Evolutionary conservation across 2,113 vertebrate genomes (phyloP), one percentile per base, ranked within the genome.

Genomic region (Chiloscyllium plagiosum): DNA sequence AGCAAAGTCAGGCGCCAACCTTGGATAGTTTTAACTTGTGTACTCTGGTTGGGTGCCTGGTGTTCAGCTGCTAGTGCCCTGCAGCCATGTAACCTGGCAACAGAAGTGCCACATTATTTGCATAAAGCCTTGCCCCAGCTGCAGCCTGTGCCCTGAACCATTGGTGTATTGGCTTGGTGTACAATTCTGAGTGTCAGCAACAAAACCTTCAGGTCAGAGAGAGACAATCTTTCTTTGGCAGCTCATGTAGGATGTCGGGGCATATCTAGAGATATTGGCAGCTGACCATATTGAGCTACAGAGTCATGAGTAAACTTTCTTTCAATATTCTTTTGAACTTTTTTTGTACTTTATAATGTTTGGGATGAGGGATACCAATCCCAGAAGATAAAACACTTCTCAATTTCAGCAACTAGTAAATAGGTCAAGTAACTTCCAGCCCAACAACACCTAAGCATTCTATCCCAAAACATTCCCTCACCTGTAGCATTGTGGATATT

Each of bases 111-210:
- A 37, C 37, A n/a, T 37, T 37, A 68, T 47, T 68, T 66, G 61
- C 61, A 93, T 93, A 42, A 66, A n/a, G 19, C 33, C n/a, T 93
- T 66, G 89, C 17, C 89, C 61, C 89, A 93, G 89, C 61, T 93
- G 89, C 89, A 93, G 56, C 33, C 87, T 66, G 61, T 22, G 61
- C 61, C 89, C 89, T 93, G 50, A 93, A 61, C 61, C 89, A n/a
- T 93, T 17, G 37, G 89, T 68, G 20, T n/a, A 93, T 20, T 93
- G 89, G 37, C 6, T 68, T 93, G 89, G 89, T 33, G 66, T 19
- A 22, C 29, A 13, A 17, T 56, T 56, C 52, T 65, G 4, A 90
- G 52, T 56, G 87, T 33, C 61, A 90, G 29, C 87, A 61, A 61
- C 50, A 90, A 4, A 90, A 90, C 87, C 87, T 61, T 56, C n/a